Conservation (phyloP, 2,113 vertebrate species). For the Dolichotis patagonum region DNA sequence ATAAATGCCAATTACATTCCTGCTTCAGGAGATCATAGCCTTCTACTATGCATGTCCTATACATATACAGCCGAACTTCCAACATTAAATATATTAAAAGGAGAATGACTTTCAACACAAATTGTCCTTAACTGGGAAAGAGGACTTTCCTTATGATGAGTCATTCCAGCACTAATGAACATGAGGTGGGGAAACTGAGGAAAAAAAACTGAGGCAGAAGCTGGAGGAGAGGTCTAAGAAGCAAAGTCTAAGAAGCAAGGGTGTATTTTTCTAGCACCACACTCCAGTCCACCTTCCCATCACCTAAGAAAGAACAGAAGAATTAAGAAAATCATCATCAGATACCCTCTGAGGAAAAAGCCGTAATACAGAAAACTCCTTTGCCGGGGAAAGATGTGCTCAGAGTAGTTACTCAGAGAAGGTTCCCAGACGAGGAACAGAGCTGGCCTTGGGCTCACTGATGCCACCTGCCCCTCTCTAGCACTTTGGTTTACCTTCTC, state of each 20-base stretch:
- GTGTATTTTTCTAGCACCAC: accelerated
- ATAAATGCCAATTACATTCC: neutral
- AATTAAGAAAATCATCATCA: neutral
- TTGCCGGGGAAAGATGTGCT: neutral
- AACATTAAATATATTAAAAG: neutral
- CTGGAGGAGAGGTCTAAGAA: neutral
- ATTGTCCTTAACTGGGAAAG: neutral
- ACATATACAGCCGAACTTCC: neutral
- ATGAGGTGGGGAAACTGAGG: neutral
- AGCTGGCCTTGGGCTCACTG: no score
- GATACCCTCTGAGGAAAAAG: neutral
- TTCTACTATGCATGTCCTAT: neutral
- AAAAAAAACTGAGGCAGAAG: neutral
- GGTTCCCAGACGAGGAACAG: neutral
- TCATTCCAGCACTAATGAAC: neutral
- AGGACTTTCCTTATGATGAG: neutral
- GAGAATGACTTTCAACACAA: constrained; percentile 24
- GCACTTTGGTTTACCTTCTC: neutral
- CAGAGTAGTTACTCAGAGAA: neutral
- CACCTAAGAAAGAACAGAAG: neutral
- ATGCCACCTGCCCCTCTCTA: neutral
- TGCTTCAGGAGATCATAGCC: neutral
- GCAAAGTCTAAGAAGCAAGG: neutral
- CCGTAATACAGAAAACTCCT: neutral
- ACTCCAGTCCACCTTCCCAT: neutral